Evolutionary conservation across 2,113 vertebrate genomes (phyloP), one percentile per base, ranked within the genome.

Genomic region (Carassius gibelio): DNA sequence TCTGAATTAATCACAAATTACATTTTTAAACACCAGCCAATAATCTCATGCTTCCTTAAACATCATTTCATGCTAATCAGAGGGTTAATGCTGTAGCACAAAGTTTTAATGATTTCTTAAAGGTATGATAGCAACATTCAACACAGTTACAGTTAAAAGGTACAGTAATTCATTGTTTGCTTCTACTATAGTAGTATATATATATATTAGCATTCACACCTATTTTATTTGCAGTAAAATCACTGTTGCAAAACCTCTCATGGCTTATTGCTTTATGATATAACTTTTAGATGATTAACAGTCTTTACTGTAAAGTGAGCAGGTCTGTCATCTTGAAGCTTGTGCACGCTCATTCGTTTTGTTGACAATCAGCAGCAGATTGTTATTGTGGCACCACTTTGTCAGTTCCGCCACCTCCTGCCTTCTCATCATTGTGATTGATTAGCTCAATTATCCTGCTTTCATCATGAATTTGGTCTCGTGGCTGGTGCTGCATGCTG

Each of bases 281-380:
- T 77, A 59, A 59, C 26, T 55, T 30, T 36, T 30, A 21, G 50
- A 21, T 13, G 15, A 57, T 79, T 14, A 79, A 62, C 76, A 79
- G 30, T 64, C 8, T 50, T 5, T n/a, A 55, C 26, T 52, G 75
- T 76, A 55, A 26, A 66, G 59, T 8, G 57, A 81, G 78, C 19
- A 81, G 62, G n/a, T 26, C 38, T 81, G 78, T 64, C 55, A 79
- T 79, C 76, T 23, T 14, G 15, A 81, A 81, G 50, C 21, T 48
- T 81, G n/a, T 23, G 36, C 15, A 19, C 10, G 3, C 36, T 81
- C 78, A 81, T 66, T 66, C 36, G 61, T 66, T 81, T 45, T 81
- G 78, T 81, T 81, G 78, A 81, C 42, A 66, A 66, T 81, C 78
- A 66, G 59, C 14, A 81, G 61, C 78, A 81, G 78, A 81, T 81